A percentile compares a stretch with the other conserved stretches of the same genome.
Conservation (phyloP, 2,113 vertebrate genomes). For the Tinamus guttatus region DNA sequence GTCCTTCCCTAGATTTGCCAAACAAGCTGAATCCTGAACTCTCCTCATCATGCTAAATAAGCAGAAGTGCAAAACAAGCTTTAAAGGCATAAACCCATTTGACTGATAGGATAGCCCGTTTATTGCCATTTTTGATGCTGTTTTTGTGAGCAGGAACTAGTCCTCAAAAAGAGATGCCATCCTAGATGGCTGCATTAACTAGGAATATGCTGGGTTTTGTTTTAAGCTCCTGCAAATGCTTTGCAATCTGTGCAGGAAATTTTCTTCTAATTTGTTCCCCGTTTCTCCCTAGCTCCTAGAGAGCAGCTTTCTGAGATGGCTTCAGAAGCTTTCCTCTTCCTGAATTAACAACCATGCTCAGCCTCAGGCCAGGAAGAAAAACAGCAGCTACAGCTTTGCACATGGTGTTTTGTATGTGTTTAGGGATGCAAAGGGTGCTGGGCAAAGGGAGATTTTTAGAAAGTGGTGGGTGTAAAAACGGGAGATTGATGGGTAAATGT, state of each 20-base stretch:
- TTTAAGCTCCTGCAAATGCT: background rate
- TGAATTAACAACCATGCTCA: background rate
- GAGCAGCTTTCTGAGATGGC: background rate
- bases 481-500: background rate
- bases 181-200: background rate
- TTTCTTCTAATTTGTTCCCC: background rate
- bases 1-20: background rate
- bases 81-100: background rate
- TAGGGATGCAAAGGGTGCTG: background rate
- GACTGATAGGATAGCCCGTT: background rate
- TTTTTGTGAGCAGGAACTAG: background rate
- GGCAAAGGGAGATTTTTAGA: background rate
- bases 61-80: background rate
- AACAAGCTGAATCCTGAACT: background rate
- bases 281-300: background rate
- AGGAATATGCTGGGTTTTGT: background rate
- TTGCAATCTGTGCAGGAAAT: background rate
- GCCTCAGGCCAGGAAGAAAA: background rate
- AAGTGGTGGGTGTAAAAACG: background rate
- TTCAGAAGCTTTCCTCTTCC: background rate
- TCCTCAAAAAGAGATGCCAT: background rate
- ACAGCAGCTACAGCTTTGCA: background rate
- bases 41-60: background rate
- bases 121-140: background rate
- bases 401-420: background rate